phyloP scores from a whole-genome alignment of 2,113 vertebrate genomes.

The Dipodomys spectabilis region DNA sequence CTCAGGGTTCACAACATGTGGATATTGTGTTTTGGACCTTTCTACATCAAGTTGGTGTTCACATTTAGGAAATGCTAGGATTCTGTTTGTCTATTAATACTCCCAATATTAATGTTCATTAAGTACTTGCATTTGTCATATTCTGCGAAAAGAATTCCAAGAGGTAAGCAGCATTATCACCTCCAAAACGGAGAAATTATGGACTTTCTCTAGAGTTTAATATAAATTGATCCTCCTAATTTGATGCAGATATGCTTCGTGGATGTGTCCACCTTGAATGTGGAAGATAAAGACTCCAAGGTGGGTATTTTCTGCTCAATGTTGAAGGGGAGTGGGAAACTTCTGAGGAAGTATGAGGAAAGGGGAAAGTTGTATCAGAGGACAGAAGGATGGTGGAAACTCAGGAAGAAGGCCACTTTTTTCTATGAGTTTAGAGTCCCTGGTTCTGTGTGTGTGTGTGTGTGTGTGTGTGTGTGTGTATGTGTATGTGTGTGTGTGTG shows the following conservation, averaged over 20 bases:
- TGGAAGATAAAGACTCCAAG: slow-evolving; percentile 70
- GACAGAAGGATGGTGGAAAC: neutral
- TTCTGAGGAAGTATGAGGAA: neutral
- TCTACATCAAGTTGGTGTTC: slow-evolving; percentile 5
- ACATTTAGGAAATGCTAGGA: slow-evolving; percentile 5
- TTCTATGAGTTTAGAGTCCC: neutral
- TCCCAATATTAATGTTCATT: neutral
- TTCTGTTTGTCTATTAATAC: slow-evolving; percentile 28
- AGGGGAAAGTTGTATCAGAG: neutral
- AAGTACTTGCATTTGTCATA: slow-evolving; percentile 13
- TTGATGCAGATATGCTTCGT: slow-evolving; percentile 80
- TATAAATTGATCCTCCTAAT: slow-evolving; percentile 62
- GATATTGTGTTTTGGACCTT: neutral
- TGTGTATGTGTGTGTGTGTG: no score
- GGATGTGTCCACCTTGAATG: slow-evolving; percentile 75
- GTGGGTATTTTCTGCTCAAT: slow-evolving; percentile 54
- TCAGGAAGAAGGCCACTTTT: slow-evolving; percentile 4
- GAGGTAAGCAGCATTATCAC: neutral
- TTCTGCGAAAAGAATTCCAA: slow-evolving; percentile 39
- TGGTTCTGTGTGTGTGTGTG: neutral
- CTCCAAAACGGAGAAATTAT: slow-evolving; percentile 20
- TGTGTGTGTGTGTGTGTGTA: no score
- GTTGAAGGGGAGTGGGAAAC: neutral
- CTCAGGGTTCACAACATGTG: slow-evolving; percentile 11
- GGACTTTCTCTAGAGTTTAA: neutral